phyloP scores from a whole-genome alignment of 30 jellyfish, hydroid and myxozoan species.

The Clytia hemisphaerica region DNA sequence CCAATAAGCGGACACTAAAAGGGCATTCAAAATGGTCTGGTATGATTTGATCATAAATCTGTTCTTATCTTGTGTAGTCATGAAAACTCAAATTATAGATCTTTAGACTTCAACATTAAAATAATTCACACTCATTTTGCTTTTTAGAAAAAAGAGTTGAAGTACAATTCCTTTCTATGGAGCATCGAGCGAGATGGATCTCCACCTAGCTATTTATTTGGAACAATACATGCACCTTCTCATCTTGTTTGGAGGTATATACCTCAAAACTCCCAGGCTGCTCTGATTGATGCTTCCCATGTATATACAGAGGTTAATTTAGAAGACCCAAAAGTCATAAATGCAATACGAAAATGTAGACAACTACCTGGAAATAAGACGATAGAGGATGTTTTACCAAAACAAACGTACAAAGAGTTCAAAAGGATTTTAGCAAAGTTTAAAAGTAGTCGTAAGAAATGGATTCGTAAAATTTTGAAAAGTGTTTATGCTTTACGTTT shows the following conservation, averaged over 20 bases:
- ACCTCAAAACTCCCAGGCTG: constrained; percentile 37
- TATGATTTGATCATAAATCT: too few relatives aligned
- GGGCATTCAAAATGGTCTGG: too few relatives aligned
- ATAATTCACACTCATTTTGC: too few relatives aligned
- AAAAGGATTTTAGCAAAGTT: constrained; percentile 4
- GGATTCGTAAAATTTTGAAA: constrained; percentile 15
- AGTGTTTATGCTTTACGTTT: not conserved
- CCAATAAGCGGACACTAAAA: too few relatives aligned
- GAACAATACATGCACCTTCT: constrained; percentile 46
- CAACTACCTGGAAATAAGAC: constrained; percentile 28
- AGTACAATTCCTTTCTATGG: constrained; percentile 39
- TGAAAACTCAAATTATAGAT: too few relatives aligned
- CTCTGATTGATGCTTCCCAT: constrained; percentile 12
- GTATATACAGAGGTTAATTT: constrained; percentile 40
- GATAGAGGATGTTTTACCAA: constrained; percentile 28
- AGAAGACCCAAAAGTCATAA: constrained; percentile 5
- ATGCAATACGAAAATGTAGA: constrained; percentile 29
- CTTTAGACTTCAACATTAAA: too few relatives aligned
- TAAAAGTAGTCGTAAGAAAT: constrained; percentile 3
- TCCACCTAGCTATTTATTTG: constrained; percentile 43
- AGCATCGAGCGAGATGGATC: constrained; percentile 20
- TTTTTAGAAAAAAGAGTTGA: too few relatives aligned
- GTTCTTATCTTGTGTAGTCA: too few relatives aligned
- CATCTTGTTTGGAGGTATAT: constrained; percentile 38
- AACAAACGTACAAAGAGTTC: constrained; percentile 3